Percentiles rank a stretch among this genome's conserved stretches.
These are phyloP conservation scores for Octodon degus DNA, from an alignment of 2,113 vertebrate genomes.

Conservation along the genomic window DNA sequence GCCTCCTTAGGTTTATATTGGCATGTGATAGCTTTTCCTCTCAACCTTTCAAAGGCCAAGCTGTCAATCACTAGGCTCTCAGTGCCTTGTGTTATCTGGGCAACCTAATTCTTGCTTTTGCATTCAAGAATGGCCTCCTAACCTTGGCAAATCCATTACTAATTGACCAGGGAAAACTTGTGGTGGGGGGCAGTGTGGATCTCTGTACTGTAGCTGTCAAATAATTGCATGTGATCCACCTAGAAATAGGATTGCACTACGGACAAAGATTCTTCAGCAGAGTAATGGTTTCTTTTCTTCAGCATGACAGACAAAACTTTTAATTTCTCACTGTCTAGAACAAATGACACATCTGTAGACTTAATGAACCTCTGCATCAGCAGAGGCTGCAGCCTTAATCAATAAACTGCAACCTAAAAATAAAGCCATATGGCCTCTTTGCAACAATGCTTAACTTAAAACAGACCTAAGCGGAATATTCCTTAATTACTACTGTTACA, in stretches of 20 bases:
- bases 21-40: background rate
- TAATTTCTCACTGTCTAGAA: constrained; percentile 17
- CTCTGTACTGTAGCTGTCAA: background rate
- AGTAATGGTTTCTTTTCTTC: background rate
- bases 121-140: background rate
- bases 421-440: constrained; percentile 45
- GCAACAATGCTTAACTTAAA: constrained; percentile 63
- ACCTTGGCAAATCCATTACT: background rate
- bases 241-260: background rate
- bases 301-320: background rate
- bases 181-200: background rate
- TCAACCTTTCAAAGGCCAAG: background rate
- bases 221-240: too few relatives aligned
- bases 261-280: background rate
- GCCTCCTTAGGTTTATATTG: background rate
- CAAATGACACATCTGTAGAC: constrained; percentile 38
- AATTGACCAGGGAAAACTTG: background rate
- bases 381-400: constrained; percentile 53
- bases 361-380: background rate
- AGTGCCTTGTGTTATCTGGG: too few relatives aligned
- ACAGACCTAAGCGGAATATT: constrained; percentile 76
- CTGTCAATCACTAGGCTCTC: rapidly evolving
- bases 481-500: constrained; percentile 67
- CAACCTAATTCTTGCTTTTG: background rate
- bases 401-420: constrained; percentile 76